Conservation (phyloP, 2,113 vertebrate species). For the Scophthalmus maximus region DNA sequence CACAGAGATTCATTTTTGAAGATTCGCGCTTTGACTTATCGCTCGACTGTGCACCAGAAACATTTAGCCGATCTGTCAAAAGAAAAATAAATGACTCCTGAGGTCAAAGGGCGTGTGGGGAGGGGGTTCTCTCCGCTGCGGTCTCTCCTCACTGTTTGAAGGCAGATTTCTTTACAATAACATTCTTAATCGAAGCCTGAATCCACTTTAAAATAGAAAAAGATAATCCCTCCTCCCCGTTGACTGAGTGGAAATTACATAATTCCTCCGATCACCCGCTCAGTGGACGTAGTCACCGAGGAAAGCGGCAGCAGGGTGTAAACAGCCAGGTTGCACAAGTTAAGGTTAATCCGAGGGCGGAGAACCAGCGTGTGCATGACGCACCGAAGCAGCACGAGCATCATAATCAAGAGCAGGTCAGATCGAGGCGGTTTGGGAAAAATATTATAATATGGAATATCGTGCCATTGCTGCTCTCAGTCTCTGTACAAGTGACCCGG, state of each 20-base stretch:
- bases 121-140: constrained; percentile 64
- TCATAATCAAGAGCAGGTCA: constrained; percentile 46
- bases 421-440: constrained; percentile 43
- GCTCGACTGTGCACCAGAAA: constrained; percentile 67
- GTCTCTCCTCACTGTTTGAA: constrained; percentile 78
- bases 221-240: constrained; percentile 54
- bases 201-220: constrained; percentile 55
- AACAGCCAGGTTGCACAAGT: too few species aligned
- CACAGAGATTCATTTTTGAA: constrained; percentile 59
- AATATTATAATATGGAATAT: constrained; percentile 20
- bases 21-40: constrained; percentile 75
- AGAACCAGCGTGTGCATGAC: constrained; percentile 31
- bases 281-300: constrained; percentile 51
- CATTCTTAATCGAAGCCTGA: constrained; percentile 83
- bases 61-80: constrained; percentile 73
- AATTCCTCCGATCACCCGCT: constrained; percentile 70
- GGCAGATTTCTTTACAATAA: constrained; percentile 84
- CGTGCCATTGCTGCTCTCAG: constrained; percentile 9
- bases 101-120: constrained; percentile 64
- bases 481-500: neutral
- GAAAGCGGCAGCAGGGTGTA: constrained; percentile 67
- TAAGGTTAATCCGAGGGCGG: constrained; percentile 44
- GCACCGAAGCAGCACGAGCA: constrained; percentile 15
- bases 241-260: constrained; percentile 70
- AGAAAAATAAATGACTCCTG: constrained; percentile 79